Base-by-base conservation (phyloP, 2,113 vertebrate genomes). In the Colistium nudipinnis region DNA sequence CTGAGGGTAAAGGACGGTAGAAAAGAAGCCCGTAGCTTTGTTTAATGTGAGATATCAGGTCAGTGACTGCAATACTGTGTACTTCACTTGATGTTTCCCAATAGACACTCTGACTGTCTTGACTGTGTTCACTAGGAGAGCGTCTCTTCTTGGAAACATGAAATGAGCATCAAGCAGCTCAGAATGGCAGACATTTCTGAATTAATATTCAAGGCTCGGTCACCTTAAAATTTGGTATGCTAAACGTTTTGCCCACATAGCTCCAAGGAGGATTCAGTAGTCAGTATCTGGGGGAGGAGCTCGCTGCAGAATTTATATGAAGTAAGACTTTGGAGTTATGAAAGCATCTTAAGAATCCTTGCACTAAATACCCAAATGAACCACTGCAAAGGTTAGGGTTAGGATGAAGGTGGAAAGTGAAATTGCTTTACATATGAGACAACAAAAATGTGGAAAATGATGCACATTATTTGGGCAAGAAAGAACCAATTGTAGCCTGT, bases 201-300 rank as follows among this genome's bases (percentile, higher is more conserved):
- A 55, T 81, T 70, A 77, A 68, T 63, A 84, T 81, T 84, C 64
- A 48, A 31, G 30, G 38, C 55, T 9, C 9, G 4, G 25, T 48
- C 56, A 17, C 65, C 59, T 51, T 54, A 49, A 74, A 74, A 22
- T 49, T 78, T 27, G 61, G 70, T 72, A 78, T 72, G 74, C 78
- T 72, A 75, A 84, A 76, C 54, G 9, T 73, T 76, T 67, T 35
- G 28, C 47, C 44, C 63, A 39, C 63, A 28, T 24, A 49, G 67
- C 62, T 44, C 39, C 0, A 2, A 68, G 20, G 57, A 80, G 41
- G 12, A 49, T 55, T 73, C 64, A 51, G 35, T 17, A 38, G 27
- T 60, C 49, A 7, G 28, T 53, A 45, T 70, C 62, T 60, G 12
- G 16, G 49, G 35, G 48, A 38, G 48, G 28, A 49, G 20, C 62